Evolutionary conservation across 2,113 vertebrate species (phyloP).

Genomic region (Eubucco bourcierii): DNA sequence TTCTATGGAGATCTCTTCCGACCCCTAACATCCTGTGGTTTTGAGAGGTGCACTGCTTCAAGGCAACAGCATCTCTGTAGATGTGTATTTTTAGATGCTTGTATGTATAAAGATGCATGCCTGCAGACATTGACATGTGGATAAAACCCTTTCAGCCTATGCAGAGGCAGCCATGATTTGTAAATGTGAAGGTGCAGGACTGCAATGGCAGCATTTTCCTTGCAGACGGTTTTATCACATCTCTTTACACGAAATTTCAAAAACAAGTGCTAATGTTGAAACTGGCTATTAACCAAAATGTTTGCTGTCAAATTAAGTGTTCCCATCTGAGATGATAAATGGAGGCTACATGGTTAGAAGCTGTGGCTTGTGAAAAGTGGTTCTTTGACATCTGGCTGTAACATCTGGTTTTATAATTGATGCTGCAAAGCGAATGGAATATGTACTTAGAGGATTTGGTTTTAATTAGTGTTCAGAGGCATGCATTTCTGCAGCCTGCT

Average conservation of each 20-base stretch:
- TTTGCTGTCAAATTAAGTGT: constrained; percentile 75
- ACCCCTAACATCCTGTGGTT: not conserved
- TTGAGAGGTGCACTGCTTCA: not conserved
- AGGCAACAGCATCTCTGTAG: not conserved
- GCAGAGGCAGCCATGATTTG: constrained; percentile 3
- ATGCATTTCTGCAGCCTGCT: not conserved
- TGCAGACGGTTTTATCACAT: constrained; percentile 63
- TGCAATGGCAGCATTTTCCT: constrained; percentile 49
- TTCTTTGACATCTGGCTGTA: constrained; percentile 74
- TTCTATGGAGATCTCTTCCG: no score
- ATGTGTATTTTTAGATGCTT: not conserved
- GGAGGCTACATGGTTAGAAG: constrained; percentile 55
- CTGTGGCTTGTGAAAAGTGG: constrained; percentile 67
- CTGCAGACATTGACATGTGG: not conserved
- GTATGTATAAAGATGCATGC: not conserved
- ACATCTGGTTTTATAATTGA: constrained; percentile 75
- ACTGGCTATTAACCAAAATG: constrained; percentile 77
- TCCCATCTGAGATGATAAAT: constrained; percentile 78
- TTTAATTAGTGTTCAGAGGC: constrained; percentile 46
- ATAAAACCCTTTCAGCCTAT: constrained; percentile 7
- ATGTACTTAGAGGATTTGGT: constrained; percentile 33
- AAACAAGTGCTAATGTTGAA: constrained; percentile 72
- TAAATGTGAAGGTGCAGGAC: constrained; percentile 51
- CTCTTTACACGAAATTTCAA: constrained; percentile 57
- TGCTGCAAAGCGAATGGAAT: constrained; percentile 56